These are phyloP conservation scores for Gastracanthus pulcherrimus DNA, from an alignment of 2,888 invertebrate genomes.

Conservation along the genomic window DNA sequence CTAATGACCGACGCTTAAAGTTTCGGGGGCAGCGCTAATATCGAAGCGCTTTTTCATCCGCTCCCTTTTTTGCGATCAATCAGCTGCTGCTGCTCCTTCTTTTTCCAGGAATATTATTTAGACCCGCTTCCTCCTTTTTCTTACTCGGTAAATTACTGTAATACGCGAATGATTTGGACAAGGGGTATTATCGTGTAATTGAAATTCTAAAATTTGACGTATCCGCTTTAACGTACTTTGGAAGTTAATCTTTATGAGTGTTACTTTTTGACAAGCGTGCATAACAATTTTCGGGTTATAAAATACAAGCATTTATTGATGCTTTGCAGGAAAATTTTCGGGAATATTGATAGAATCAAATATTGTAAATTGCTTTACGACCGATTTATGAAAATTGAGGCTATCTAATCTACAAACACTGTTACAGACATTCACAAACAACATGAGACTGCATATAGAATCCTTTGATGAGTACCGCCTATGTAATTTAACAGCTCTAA, in stretches of 20 bases:
- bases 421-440: background rate
- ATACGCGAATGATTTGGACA: background rate
- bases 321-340: background rate
- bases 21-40: background rate
- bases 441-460: no score
- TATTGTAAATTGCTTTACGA: background rate
- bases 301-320: no score
- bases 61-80: slow-evolving; percentile 39
- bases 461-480: slow-evolving; percentile 34
- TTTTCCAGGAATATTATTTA: background rate
- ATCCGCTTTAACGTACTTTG: no score
- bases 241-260: no score
- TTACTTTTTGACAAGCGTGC: no score
- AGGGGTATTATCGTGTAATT: background rate
- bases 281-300: no score
- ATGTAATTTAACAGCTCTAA: slow-evolving; percentile 12
- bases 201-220: no score
- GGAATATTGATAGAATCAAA: background rate
- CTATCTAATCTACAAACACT: slow-evolving; percentile 29
- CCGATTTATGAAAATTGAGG: slow-evolving; percentile 6
- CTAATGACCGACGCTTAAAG: slow-evolving; percentile 28
- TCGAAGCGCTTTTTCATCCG: background rate
- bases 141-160: background rate
- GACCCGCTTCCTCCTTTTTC: background rate
- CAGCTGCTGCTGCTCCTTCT: background rate